These are phyloP conservation scores for Rhinella marina DNA, from an alignment of 2,797 vertebrate genomes.

Conservation along the genomic window DNA sequence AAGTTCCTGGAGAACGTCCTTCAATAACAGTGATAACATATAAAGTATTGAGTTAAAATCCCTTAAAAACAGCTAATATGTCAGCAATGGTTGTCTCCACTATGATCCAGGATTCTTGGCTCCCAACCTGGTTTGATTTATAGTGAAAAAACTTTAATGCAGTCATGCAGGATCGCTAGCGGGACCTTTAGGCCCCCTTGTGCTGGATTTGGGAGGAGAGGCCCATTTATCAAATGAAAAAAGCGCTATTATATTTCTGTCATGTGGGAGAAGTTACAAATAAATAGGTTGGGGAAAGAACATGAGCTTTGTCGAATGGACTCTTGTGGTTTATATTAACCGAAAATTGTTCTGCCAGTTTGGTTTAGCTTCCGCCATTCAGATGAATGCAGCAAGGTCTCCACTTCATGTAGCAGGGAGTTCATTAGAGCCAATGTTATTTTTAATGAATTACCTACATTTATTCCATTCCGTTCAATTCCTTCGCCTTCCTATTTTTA, in stretches of 20 bases:
- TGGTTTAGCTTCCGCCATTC: conserved; percentile 42
- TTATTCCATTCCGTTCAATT: conserved; percentile 54
- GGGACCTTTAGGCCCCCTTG: conserved; percentile 2
- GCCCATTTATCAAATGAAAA: conserved; percentile 27
- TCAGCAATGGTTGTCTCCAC: neutral
- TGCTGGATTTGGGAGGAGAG: conserved; percentile 17
- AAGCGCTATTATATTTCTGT: conserved; percentile 50
- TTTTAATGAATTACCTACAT: conserved; percentile 60
- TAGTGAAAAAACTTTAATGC: conserved; percentile 12
- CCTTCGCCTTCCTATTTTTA: conserved; percentile 29
- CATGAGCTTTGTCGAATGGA: conserved; percentile 59
- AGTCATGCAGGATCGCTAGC: no score
- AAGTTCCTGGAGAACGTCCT: no score
- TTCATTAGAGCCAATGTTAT: conserved; percentile 58
- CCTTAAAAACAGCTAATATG: neutral
- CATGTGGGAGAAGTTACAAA: conserved; percentile 58
- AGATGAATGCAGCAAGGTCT: conserved; percentile 42
- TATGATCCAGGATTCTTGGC: neutral
- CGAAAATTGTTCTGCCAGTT: conserved; percentile 59
- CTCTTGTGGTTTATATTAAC: conserved; percentile 60
- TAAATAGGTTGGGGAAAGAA: conserved; percentile 56
- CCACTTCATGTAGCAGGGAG: conserved; percentile 41
- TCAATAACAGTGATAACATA: no score
- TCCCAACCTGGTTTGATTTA: neutral
- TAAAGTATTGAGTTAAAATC: neutral